Evolutionary conservation across 2,797 vertebrate genomes (phyloP).

Genomic region (Coranthus polyacanthus): DNA sequence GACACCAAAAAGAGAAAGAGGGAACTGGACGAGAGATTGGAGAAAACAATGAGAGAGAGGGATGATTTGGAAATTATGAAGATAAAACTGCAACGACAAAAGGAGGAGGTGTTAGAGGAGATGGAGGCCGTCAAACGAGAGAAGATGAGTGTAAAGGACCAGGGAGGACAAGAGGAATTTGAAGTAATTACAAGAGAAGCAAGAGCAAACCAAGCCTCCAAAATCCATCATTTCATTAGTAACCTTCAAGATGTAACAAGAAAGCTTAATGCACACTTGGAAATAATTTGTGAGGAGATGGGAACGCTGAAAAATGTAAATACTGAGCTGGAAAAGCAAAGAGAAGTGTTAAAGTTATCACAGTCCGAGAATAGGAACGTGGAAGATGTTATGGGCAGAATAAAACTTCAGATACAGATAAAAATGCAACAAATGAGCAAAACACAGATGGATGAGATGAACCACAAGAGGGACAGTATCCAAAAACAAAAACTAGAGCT

Average conservation of each 20-base stretch:
- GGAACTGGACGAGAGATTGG: slow-evolving; percentile 66
- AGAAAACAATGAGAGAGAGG: slow-evolving; percentile 63
- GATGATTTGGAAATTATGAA: slow-evolving; percentile 67
- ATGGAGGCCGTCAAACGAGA: slow-evolving; percentile 34
- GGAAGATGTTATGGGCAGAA: slow-evolving; percentile 24
- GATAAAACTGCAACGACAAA: slow-evolving; percentile 56
- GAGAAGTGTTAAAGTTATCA: slow-evolving; percentile 8
- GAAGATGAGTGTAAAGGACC: slow-evolving; percentile 3
- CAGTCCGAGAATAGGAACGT: slow-evolving; percentile 17
- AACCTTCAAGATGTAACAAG: slow-evolving; percentile 37
- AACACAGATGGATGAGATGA: slow-evolving; percentile 48
- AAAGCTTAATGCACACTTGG: slow-evolving; percentile 22
- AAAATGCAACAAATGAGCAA: slow-evolving; percentile 11
- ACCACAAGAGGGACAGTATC: slow-evolving; percentile 27
- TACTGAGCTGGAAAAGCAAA: slow-evolving; percentile 28
- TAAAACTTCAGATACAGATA: slow-evolving; percentile 35
- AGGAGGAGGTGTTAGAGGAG: slow-evolving; percentile 45
- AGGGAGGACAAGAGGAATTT: not conserved
- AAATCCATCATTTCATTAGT: not conserved
- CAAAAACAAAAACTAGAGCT: slow-evolving; percentile 58
- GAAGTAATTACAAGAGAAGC: not conserved
- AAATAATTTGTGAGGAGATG: slow-evolving; percentile 36
- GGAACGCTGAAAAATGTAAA: slow-evolving; percentile 33
- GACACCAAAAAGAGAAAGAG: slow-evolving; percentile 61
- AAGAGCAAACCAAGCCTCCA: not conserved